Evolutionary conservation across 2,888 invertebrate species (phyloP).

Genomic region (Conops quadrifasciatus): DNA sequence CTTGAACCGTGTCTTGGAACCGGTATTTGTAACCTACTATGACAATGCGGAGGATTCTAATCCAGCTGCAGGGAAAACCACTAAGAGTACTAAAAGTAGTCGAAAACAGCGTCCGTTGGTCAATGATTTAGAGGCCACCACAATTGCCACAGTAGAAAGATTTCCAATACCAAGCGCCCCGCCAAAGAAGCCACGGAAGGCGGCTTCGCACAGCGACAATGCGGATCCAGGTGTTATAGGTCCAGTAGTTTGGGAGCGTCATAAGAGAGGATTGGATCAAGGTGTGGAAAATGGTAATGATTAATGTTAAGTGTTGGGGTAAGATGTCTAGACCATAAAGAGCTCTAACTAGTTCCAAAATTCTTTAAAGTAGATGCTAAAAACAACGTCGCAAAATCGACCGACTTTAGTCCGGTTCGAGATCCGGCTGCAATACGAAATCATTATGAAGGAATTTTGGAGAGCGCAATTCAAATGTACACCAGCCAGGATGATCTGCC

Average conservation of each 20-base stretch:
- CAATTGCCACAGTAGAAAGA: slow-evolving; percentile 54
- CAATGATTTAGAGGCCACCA: slow-evolving; percentile 47
- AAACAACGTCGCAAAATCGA: background rate
- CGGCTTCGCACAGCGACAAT: slow-evolving; percentile 77
- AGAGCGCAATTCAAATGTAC: slow-evolving; percentile 65
- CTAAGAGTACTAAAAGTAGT: slow-evolving; percentile 46
- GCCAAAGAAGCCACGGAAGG: slow-evolving; percentile 47
- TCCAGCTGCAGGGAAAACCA: slow-evolving; percentile 43
- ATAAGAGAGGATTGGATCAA: slow-evolving; percentile 71
- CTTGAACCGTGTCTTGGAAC: slow-evolving; percentile 79
- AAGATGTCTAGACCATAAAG: background rate
- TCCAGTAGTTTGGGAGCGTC: slow-evolving; percentile 84
- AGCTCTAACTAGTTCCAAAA: slow-evolving; percentile 12
- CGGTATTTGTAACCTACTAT: slow-evolving; percentile 77
- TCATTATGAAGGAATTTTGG: slow-evolving; percentile 64
- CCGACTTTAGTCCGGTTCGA: slow-evolving; percentile 54
- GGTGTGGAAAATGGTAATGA: slow-evolving; percentile 46
- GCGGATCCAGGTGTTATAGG: slow-evolving; percentile 86
- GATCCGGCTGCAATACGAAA: slow-evolving; percentile 63
- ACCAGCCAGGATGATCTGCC: slow-evolving; percentile 61
- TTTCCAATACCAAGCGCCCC: slow-evolving; percentile 59
- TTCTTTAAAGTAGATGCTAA: slow-evolving; percentile 20
- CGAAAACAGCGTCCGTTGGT: slow-evolving; percentile 39
- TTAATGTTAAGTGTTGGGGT: slow-evolving; percentile 36
- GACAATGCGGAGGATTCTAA: slow-evolving; percentile 66